A percentile compares a stretch with the other conserved stretches of the same genome.
These are phyloP conservation scores for Cephus pygmeus DNA, from an alignment of 2,888 invertebrate genomes.

Conservation along the genomic window DNA sequence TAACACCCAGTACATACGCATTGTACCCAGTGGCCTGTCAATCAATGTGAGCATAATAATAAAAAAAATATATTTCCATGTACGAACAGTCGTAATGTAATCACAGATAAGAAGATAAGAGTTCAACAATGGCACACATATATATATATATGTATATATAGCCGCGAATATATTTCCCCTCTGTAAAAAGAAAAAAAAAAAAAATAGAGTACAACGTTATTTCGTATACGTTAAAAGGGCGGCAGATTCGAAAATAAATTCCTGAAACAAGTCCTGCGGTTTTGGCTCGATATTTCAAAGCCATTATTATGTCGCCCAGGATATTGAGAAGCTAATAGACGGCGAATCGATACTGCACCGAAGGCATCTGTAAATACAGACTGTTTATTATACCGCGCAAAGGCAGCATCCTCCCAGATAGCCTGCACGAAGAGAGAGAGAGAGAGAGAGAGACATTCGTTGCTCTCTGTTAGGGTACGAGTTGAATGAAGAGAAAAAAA, in stretches of 20 bases:
- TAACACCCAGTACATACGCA: neutral
- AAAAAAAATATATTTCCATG: neutral
- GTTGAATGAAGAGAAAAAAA: neutral
- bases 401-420: neutral
- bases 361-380: conserved; percentile 28
- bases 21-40: too few relatives aligned
- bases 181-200: neutral
- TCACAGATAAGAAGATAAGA: neutral
- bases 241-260: neutral
- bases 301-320: neutral
- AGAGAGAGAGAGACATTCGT: neutral
- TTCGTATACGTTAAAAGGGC: neutral
- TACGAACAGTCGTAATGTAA: neutral
- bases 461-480: neutral
- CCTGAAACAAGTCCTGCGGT: neutral
- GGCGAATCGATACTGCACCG: conserved; percentile 17
- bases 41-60: neutral
- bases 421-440: neutral
- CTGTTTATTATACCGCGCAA: conserved; percentile 29
- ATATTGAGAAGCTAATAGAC: neutral
- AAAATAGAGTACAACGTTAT: neutral
- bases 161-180: neutral
- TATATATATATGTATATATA: neutral
- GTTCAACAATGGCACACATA: neutral
- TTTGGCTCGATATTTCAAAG: neutral